phyloP scores from a whole-genome alignment of 2,113 vertebrate species.

The Chascanopsetta lugubris region DNA sequence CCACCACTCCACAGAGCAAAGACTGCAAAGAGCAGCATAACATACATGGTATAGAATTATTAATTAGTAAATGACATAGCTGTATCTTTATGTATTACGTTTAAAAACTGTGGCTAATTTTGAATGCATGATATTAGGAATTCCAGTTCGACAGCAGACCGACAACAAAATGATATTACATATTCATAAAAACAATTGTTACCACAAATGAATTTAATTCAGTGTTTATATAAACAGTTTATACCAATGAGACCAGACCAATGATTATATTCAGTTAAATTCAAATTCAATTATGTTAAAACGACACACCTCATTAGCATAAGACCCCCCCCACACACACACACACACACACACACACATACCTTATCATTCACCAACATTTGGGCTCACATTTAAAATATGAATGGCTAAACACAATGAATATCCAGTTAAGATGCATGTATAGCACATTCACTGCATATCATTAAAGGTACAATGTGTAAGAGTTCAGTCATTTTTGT shows the following conservation, averaged over 20 bases:
- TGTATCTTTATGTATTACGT: neutral
- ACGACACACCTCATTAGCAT: too few relatives aligned
- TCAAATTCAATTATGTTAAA: too few relatives aligned
- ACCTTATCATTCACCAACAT: too few relatives aligned
- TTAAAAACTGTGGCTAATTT: neutral
- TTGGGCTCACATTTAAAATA: too few relatives aligned
- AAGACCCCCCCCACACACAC: neutral
- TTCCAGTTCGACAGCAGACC: neutral
- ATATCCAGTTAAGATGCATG: conserved; percentile 10
- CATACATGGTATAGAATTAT: too few relatives aligned
- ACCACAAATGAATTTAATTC: neutral
- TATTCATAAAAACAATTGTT: neutral
- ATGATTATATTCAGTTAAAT: too few relatives aligned
- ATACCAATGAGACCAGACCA: too few relatives aligned
- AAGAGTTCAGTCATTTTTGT: too few relatives aligned
- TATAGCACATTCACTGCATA: neutral
- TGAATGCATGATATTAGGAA: neutral
- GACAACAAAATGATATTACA: neutral
- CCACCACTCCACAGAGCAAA: neutral
- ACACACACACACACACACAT: neutral
- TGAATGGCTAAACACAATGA: neutral
- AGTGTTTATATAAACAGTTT: neutral
- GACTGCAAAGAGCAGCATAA: neutral
- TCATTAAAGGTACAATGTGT: too few relatives aligned
- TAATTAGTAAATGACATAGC: too few relatives aligned